These are phyloP conservation scores for Cygnus buccinator DNA, from an alignment of 2,113 vertebrate genomes.

Conservation along the genomic window DNA sequence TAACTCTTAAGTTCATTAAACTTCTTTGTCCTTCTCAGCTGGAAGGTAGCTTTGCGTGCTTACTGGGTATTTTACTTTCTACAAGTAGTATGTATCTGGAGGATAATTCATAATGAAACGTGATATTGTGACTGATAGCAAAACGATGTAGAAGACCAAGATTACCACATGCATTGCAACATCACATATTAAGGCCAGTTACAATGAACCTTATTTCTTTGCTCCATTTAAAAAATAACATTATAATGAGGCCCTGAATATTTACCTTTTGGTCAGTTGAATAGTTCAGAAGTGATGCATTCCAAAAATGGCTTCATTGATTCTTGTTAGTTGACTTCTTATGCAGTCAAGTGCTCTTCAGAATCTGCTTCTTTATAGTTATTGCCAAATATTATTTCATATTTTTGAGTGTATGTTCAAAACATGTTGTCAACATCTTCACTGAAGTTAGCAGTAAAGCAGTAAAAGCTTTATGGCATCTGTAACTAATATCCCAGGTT, in stretches of 20 bases:
- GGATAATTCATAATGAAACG: neutral
- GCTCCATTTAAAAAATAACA: neutral
- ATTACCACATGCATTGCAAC: neutral
- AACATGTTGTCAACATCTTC: neutral
- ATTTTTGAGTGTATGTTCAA: neutral
- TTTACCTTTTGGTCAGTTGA: slow-evolving; percentile 17
- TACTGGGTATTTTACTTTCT: neutral
- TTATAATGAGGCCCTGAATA: neutral
- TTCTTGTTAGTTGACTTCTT: neutral
- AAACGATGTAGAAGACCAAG: neutral
- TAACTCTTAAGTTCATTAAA: neutral
- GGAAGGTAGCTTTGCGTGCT: neutral
- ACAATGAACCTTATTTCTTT: neutral
- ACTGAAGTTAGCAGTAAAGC: neutral
- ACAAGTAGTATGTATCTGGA: neutral
- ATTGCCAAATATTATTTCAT: slow-evolving; percentile 16
- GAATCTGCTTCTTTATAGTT: neutral
- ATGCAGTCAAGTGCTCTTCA: neutral
- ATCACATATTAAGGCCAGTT: neutral
- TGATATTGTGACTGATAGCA: neutral
- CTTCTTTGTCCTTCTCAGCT: neutral
- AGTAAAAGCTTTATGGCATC: neutral
- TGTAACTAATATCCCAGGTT: neutral
- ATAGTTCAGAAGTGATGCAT: neutral
- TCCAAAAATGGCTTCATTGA: neutral